These are phyloP conservation scores for Zingel zingel DNA, from an alignment of 2,113 vertebrate species.

Conservation along the genomic window DNA sequence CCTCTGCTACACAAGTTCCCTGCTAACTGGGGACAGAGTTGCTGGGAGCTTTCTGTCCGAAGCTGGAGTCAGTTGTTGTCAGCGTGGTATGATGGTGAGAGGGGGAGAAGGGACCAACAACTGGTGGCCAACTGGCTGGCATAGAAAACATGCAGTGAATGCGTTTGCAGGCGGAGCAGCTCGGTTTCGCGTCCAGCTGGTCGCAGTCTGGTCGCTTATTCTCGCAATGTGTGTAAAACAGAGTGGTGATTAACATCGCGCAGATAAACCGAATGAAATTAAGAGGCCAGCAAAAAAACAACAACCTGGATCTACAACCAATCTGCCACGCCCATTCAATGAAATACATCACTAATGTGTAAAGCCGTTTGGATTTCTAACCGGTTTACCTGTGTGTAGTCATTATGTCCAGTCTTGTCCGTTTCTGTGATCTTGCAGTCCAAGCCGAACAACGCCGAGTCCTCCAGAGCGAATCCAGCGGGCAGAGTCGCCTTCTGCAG, in stretches of 20 bases:
- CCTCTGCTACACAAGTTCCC: conserved; percentile 83
- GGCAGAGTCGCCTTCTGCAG: conserved; percentile 90
- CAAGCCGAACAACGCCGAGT: conserved; percentile 84
- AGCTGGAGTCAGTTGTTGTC: conserved; percentile 82
- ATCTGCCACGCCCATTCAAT: conserved; percentile 82
- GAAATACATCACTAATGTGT: conserved; percentile 56
- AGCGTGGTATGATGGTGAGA: conserved; percentile 71
- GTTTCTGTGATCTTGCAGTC: conserved; percentile 83
- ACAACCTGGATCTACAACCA: conserved; percentile 41
- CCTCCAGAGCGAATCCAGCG: conserved; percentile 81
- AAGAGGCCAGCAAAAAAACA: conserved; percentile 4
- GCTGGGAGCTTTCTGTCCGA: conserved; percentile 86
- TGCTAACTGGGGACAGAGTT: conserved; percentile 81
- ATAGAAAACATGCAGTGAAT: conserved; percentile 75
- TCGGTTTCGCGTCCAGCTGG: conserved; percentile 55
- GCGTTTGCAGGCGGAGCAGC: conserved; percentile 61
- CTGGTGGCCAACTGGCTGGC: conserved; percentile 79
- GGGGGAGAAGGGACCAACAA: conserved; percentile 68
- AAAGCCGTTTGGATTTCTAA: conserved; percentile 20
- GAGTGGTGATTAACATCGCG: background rate
- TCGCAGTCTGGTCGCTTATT: conserved; percentile 27
- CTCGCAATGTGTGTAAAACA: conserved; percentile 33
- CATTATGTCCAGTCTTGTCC: conserved; percentile 72
- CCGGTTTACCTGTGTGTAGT: conserved; percentile 81
- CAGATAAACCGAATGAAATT: background rate